Evolutionary conservation across 1,140 invertebrate species (phyloP).

Genomic region (Aphis craccivora): DNA sequence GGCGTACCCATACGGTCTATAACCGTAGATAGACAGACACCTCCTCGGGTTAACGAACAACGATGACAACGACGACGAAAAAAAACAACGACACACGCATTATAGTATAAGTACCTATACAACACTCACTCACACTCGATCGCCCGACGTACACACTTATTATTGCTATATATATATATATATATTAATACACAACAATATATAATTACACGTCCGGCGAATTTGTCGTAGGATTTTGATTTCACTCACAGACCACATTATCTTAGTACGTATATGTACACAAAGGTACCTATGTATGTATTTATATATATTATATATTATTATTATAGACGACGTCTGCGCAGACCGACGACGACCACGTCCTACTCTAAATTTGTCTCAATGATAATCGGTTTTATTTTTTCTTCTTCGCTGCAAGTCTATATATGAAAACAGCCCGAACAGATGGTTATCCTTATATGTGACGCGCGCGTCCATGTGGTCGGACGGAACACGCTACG

Average conservation of each 20-base stretch:
- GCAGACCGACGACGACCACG: background rate
- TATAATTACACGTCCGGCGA: background rate
- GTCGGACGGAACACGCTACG: background rate
- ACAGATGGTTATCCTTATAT: constrained; percentile 58
- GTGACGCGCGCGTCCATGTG: constrained; percentile 27
- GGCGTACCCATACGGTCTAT: background rate
- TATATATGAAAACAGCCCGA: constrained; percentile 42
- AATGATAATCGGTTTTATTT: constrained; percentile 56
- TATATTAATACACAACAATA: background rate
- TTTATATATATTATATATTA: background rate
- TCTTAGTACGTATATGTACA: background rate
- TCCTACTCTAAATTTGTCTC: constrained; percentile 56
- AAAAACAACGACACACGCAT: background rate
- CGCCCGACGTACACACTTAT: background rate
- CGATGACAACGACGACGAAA: background rate
- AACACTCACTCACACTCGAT: background rate
- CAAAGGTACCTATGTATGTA: background rate
- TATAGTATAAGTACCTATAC: background rate
- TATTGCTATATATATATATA: background rate
- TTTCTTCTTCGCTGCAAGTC: background rate
- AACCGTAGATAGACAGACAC: background rate
- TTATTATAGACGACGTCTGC: background rate
- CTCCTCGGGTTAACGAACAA: background rate
- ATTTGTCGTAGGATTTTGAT: constrained; percentile 49
- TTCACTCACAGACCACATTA: background rate